phyloP scores from a whole-genome alignment of 2,797 vertebrate species.

The Syngnathus acus region DNA sequence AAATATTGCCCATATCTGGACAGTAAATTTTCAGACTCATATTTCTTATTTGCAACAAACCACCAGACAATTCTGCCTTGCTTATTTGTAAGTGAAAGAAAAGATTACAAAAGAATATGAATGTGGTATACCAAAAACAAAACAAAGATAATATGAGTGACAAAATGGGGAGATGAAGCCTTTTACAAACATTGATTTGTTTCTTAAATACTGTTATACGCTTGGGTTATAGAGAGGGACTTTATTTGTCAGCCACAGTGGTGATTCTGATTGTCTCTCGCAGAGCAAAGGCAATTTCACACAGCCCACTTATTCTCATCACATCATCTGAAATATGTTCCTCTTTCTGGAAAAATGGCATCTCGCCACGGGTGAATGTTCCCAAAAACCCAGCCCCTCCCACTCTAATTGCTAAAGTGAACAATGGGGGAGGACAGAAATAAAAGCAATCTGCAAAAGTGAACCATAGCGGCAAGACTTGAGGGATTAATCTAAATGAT shows the following conservation, averaged over 20 bases:
- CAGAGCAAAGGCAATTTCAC: conserved; percentile 19
- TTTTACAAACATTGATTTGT: background rate
- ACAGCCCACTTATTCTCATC: conserved; percentile 29
- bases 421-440: conserved; percentile 34
- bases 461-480: conserved; percentile 41
- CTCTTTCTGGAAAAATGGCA: conserved; percentile 16
- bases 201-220: background rate
- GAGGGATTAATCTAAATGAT: conserved; percentile 61
- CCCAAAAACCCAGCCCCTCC: conserved; percentile 40
- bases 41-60: background rate
- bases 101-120: conserved; percentile 34
- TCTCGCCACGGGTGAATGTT: conserved; percentile 20
- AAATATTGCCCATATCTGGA: background rate
- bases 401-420: conserved; percentile 52
- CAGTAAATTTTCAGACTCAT: background rate
- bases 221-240: background rate
- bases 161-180: conserved; percentile 6
- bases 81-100: conserved; percentile 22
- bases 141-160: conserved; percentile 50
- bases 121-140: conserved; percentile 37
- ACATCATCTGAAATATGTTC: conserved; percentile 32
- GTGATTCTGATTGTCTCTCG: conserved; percentile 35
- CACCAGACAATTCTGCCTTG: conserved; percentile 10
- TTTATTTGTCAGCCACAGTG: background rate
- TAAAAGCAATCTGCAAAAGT: conserved; percentile 50